Base-by-base conservation (phyloP, 2,888 invertebrate species). In the Patella depressa region DNA sequence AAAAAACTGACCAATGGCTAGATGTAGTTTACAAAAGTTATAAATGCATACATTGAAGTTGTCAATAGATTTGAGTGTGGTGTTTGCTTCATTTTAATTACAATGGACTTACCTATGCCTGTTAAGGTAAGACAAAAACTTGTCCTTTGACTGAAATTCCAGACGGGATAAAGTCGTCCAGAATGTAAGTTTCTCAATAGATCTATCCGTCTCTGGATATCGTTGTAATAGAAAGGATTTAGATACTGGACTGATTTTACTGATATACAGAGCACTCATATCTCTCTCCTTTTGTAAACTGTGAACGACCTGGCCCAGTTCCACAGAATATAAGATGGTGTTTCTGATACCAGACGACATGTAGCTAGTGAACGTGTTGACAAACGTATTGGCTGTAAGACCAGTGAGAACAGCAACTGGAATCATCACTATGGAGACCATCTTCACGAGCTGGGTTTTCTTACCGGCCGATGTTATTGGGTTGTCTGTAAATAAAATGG, bases 181-280 rank as follows among this genome's bases (percentile, higher is more conserved):
- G 74, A 81, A 81, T 5, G 85, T 84, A 14, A 88, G 81, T 29
- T 83, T 84, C 74, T 86, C 84, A 14, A 88, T 79, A 2, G 85
- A 85, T 29, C 84, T 78, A 77, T 88, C 88, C 1, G 88, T 88
- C 29, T 83, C 84, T 5, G 84, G 84, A 75, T 88, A 88, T 11
- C 86, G 78, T 73, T 84, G 80, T 2, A 87, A 79, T 14, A 88
- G 81, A 17, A 85, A 83, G 7, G 81, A 80, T 73, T 87, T 88
- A 0, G 88, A 86, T 55, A 85, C 85, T 53, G 86, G 85, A 45
- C 84, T 78, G 59, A 86, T 85, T 45, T 83, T 83, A 75, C 86
- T 87, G 24, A 86, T 79, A 71, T 88, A 87, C 65, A 88, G 84
- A 77, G 87, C 87, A 73, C 86, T 88, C 73, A 85, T 84, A 77